Evolutionary conservation across 2,113 vertebrate genomes (phyloP), one percentile per base, ranked within the genome.

Genomic region (Oenanthe oenanthe): DNA sequence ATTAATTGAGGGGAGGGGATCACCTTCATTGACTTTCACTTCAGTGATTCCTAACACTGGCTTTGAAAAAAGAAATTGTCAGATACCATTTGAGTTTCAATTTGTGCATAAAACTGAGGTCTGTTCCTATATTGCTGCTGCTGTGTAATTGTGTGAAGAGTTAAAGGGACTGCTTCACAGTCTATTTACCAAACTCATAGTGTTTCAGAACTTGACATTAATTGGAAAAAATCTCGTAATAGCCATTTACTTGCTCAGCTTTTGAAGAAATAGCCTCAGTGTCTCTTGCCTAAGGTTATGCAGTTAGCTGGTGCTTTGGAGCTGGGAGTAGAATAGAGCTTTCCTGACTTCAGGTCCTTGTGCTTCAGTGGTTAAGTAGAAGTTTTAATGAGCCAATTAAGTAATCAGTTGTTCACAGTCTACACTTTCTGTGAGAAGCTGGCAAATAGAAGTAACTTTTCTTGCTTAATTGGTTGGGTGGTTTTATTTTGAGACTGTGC

Each of bases 321-420:
- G 61, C 76, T 84, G 47, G 63, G 66, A 83, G 31, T 9, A 29
- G 60, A 91, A 38, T 3, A 25, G 61, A 85, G 50, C 47, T 84
- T 61, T 66, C 76, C 74, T 85, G 61, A 70, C 63, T 92, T 63
- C 60, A 71, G 75, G 25, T 67, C 81, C 86, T 92, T 83, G 67
- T 89, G 85, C 92, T 91, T 95, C 89, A 89, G 75, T 73, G 87
- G 88, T 72, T 92, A 89, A 89, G 85, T 42, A 87, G 83, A 83
- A 85, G 67, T 65, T 96, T 96, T 95, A 96, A 96, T 96, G 94
- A 96, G 94, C 90, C 88, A 95, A 90, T 96, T 95, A 96, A 97
- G 84, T 86, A 78, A 90, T 94, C 88, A 89, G 74, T 95, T 91
- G 77, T 93, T 97, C 92, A 62, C 80, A 93, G 85, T 34, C 92